Percentiles rank a stretch among this genome's conserved stretches.
Evolutionary conservation across 2,797 vertebrate species (phyloP).

Genomic region (Platyrinchus mystaceus): DNA sequence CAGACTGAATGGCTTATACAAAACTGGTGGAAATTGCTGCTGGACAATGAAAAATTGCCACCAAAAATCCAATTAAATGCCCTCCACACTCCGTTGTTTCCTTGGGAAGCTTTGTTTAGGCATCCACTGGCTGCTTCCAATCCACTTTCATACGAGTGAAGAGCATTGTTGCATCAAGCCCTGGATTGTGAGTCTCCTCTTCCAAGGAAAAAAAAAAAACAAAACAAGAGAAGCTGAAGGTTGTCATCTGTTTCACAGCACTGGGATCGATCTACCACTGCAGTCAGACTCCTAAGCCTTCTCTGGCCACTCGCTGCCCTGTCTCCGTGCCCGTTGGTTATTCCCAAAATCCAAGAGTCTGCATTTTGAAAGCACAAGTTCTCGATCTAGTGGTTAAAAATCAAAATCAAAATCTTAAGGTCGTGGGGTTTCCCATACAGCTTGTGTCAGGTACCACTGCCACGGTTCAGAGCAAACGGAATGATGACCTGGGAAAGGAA

Average conservation of each 20-base stretch:
- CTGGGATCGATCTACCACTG: neutral
- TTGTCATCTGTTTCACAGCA: neutral
- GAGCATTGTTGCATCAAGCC: neutral
- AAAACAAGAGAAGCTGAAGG: neutral
- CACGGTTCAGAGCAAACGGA: conserved; percentile 55
- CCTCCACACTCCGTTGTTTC: neutral
- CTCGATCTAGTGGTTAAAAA: conserved; percentile 74
- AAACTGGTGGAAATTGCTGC: neutral
- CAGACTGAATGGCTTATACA: neutral
- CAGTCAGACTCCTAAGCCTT: conserved; percentile 14
- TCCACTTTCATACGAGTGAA: neutral
- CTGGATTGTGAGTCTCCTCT: neutral
- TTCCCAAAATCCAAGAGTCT: neutral
- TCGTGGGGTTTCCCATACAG: conserved; percentile 39
- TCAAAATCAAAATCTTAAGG: conserved; percentile 13
- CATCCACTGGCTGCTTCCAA: neutral
- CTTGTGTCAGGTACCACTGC: conserved; percentile 52
- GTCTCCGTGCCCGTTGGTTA: neutral
- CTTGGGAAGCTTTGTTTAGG: neutral
- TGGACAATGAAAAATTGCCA: neutral
- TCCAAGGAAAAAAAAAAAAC: neutral
- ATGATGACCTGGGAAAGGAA: conserved; percentile 50
- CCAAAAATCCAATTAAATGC: neutral
- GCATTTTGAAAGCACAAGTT: conserved; percentile 13
- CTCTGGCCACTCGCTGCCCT: neutral